Evolutionary conservation across 2,797 vertebrate species (phyloP).

Genomic region (Ctenopoma multispine): DNA sequence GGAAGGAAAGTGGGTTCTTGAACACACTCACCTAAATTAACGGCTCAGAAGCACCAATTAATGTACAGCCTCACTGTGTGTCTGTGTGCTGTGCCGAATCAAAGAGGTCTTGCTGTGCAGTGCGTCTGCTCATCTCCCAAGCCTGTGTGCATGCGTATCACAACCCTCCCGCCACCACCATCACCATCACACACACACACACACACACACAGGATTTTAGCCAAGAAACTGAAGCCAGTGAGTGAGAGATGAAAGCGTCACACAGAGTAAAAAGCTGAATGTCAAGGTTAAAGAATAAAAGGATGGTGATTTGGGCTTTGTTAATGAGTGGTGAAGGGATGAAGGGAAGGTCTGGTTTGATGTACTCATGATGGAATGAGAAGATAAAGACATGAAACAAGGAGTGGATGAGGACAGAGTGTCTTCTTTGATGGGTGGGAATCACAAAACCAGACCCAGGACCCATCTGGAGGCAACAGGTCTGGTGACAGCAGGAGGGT

Average conservation of each 20-base stretch:
- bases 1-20: conserved; percentile 68
- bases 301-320: conserved; percentile 46
- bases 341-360: conserved; percentile 58
- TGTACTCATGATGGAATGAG: conserved; percentile 11
- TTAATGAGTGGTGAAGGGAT: conserved; percentile 38
- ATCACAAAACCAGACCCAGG: conserved; percentile 52
- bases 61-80: conserved; percentile 71
- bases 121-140: conserved; percentile 71
- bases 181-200: conserved; percentile 16
- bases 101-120: conserved; percentile 75
- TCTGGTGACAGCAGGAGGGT: conserved; percentile 78
- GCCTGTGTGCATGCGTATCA: conserved; percentile 39
- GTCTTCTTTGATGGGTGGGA: conserved; percentile 45
- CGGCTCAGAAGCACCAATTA: conserved; percentile 77
- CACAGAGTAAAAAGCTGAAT: conserved; percentile 55
- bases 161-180: conserved; percentile 10
- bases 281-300: conserved; percentile 76
- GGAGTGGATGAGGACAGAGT: conserved; percentile 27
- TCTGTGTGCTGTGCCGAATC: conserved; percentile 69
- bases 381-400: conserved; percentile 47
- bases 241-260: conserved; percentile 60
- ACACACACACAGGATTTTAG: conserved; percentile 47
- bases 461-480: conserved; percentile 85
- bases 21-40: conserved; percentile 71
- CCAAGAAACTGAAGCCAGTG: conserved; percentile 63